Evolutionary conservation across 2,797 vertebrate genomes (phyloP), one percentile per base, ranked within the genome.

Genomic region (Peromyscus melanophrys): DNA sequence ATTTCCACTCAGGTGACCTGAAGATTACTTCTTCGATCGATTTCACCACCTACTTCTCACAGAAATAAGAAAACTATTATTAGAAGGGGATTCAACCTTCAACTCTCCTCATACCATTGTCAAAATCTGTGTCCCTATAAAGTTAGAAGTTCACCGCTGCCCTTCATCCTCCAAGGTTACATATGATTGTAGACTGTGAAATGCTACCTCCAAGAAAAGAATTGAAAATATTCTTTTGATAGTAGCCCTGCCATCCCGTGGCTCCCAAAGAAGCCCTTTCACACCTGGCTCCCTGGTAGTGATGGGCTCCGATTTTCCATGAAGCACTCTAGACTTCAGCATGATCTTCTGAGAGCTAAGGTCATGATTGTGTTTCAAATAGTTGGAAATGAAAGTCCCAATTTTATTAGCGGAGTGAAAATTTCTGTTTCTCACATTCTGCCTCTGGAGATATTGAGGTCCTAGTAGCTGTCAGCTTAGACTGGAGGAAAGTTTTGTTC

Each of bases 351-450:
- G 3, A 90, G 55, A 75, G 7, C 34, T 82, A 49, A 82, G 82
- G 75, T 81, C 6, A 52, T 63, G 82, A 61, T 25, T 27, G 34
- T 92, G 55, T 46, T 96, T 94, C 31, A 13, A 73, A 61, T 25
- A 92, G 49, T 63, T 69, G 73, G 10, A 93, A 86, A 83, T 19
- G 49, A 69, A 92, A 90, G 65, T 63, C 4, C 6, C 1, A 1
- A 23, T 89, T 59, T 84, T 73, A 73, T 80, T 46, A 96, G 65
- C 4, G 55, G 55, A 94, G 73, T 69, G 89, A 89, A 92, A 86
- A 81, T 27, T 11, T 52, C 27, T 10, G 5, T 83, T 69, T 93
- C 23, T 43, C 31, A 67, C 23, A 6, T 10, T 2, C 21, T 82
- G 55, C 78, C 85, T 55, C 77, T 23, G 14, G 49, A 73, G 85